Base-by-base conservation (phyloP, 2,888 invertebrate species). In the Andrena minutula region DNA sequence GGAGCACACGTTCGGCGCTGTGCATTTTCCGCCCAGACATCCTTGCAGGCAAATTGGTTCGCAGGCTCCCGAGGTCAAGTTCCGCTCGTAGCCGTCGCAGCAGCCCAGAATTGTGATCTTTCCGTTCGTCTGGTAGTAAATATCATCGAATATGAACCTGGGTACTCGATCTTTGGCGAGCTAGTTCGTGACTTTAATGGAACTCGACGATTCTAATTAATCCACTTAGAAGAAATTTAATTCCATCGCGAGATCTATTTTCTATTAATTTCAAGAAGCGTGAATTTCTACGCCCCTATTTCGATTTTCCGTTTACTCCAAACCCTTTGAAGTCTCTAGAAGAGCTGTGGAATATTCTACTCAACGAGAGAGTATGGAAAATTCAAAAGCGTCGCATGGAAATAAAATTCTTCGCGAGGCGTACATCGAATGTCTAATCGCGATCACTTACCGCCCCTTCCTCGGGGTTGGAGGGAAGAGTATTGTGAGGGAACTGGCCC, bases 1-100 rank as follows among this genome's bases (percentile, higher is more conserved):
- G 7, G 94, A 94, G 94, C 97, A 97, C 0, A 95, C 94, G 30
- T 96, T 95, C 0, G 96, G 96, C 0, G 95, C 95, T 0, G 95
- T 95, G 91, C 97, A 97, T 35, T 95, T 94, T 23, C 96, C 97
- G 87, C 97, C 97, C 70, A 96, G 92, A 86, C 97, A 97, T 8
- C 96, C 95, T 30, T 94, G 94, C 3, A 95, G 95, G 90, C 97
- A 97, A 20, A 95, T 94, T 0, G 96, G 95, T 60, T 95, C 95
- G 90, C 96, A 97, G 70, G 95, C 94, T 2, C 94, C 95, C 87
- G 86, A 89, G 0, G 78, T 85, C 47, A 94, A 94, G 92, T 96
- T 96, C 12, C 96, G 95, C 80, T 95, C 94, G 93, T 96, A 97
- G 20, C 97, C 97, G 0, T 95, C 95, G 91, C 97, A 97, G 91